Evolutionary conservation across 2,113 vertebrate species (phyloP), one percentile per base, ranked within the genome.

Genomic region (Pachypanchax playfairii): DNA sequence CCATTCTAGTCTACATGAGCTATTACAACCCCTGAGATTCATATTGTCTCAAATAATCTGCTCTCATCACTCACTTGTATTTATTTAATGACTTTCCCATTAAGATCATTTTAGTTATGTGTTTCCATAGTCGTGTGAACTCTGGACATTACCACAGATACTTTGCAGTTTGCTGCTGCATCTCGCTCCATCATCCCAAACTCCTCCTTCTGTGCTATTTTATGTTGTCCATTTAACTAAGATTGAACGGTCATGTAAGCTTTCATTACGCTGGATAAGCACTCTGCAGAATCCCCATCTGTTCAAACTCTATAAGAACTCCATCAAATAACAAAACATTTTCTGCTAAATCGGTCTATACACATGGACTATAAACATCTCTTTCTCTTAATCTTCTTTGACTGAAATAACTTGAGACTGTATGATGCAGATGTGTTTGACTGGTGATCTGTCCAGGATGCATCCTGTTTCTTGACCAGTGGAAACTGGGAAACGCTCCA

Each of bases 211-310:
- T n/a, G 17, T 42, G 11, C 7, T 15, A 1, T 46, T 29, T 20
- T 17, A 15, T 43, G 13, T 15, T 21, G 39, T 33, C 41, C 24
- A 17, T 41, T 55, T 58, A 44, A 43, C 26, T 29, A 29, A 42
- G 25, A 57, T 6, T 42, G 8, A 39, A 17, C 2, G 35, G 7
- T 26, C 25, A 43, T 15, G 31, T 35, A 35, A 52, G 50, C 50
- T 35, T 52, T 35, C 50, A 35, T 52, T 8, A 35, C 29, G 18
- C 50, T 20, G 50, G 29, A 52, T 20, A 13, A 52, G 17, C 21
- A 4, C 18, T 53, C 33, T 54, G 35, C 52, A 25, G 52, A 54
- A 25, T 38, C 52, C 21, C 33, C 51, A 38, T 53, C 51, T 54
- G 51, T 33, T 38, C 15, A 1, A 13, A 18, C n/a, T 51, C 28